Evolutionary conservation across 2,113 vertebrate genomes (phyloP), one percentile per base, ranked within the genome.

Genomic region (Daubentonia madagascariensis): DNA sequence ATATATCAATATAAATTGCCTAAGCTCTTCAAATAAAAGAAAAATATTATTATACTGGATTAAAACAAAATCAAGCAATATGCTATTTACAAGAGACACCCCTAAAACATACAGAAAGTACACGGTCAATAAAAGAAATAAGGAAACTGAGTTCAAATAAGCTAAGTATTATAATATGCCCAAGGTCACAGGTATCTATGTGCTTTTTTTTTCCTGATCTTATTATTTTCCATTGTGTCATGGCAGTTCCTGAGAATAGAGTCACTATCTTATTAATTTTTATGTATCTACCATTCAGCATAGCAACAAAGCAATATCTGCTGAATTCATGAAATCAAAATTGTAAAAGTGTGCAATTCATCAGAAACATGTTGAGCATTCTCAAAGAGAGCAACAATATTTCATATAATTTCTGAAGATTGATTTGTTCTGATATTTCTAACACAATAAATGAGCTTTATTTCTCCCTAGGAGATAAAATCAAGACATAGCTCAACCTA

Each of bases 351-450:
- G 4, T 52, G 22, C 73, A 90, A 96, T 97, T 89, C 59, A 86
- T 95, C 84, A 98, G 89, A 76, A 95, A 94, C 87, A 84, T 79
- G 37, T 75, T 93, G 63, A n/a, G 17, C 43, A 48, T 96, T 87
- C 50, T 93, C 54, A 93, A 35, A 96, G 95, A 78, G 83, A 94
- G 48, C 32, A 96, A 68, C 65, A 68, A 67, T 52, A 12, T 79
- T 97, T 93, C 79, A 89, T 89, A 65, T 76, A 97, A 95, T 80
- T 96, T 92, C 97, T 93, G 75, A 96, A 96, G 95, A 96, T 72
- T 96, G 92, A 98, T 94, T 96, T 67, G 43, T 73, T 94, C 94
- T 96, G 52, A 84, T 95, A 95, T 72, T 94, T 94, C 83, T 96
- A 78, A 92, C 52, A 68, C 96, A 97, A 96, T 80, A 95, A 92